These are phyloP conservation scores for Pyrgus malvae DNA, from an alignment of 2,888 invertebrate genomes.

Conservation along the genomic window DNA sequence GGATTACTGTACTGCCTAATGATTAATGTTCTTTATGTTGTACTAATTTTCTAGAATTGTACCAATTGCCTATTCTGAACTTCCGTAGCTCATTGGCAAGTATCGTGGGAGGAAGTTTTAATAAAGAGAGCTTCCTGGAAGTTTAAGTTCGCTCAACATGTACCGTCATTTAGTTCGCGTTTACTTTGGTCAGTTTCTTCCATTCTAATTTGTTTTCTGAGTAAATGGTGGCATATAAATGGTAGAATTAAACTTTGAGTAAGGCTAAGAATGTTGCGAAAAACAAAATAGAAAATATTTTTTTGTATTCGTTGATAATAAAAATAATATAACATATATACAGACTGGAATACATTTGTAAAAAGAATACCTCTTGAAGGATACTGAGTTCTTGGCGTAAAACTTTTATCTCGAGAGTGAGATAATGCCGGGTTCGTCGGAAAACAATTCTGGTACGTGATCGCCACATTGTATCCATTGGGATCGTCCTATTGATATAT, in stretches of 20 bases:
- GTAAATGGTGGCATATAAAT: neutral
- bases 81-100: slow-evolving; percentile 20
- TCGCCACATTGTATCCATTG: slow-evolving; percentile 59
- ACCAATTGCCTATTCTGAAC: slow-evolving; percentile 11
- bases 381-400: slow-evolving; percentile 13
- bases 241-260: neutral
- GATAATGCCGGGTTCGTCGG: slow-evolving; percentile 61
- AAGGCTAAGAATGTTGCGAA: neutral
- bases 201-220: slow-evolving; percentile 18
- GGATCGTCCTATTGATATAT: slow-evolving; percentile 63
- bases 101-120: slow-evolving; percentile 21
- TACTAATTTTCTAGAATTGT: too few relatives aligned
- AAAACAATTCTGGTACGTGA: slow-evolving; percentile 72
- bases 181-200: slow-evolving; percentile 20
- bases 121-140: slow-evolving; percentile 22
- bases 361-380: slow-evolving; percentile 14
- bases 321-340: neutral
- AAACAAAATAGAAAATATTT: neutral
- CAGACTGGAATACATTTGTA: slow-evolving; percentile 5
- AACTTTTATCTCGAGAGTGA: slow-evolving; percentile 36
- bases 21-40: too few relatives aligned
- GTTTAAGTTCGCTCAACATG: slow-evolving; percentile 17
- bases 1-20: too few relatives aligned
- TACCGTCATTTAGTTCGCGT: slow-evolving; percentile 24
- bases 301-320: neutral